Percentiles rank a stretch among this genome's conserved stretches.
phyloP scores from a whole-genome alignment of 2,797 vertebrate genomes.

The Thaleichthys pacificus region DNA sequence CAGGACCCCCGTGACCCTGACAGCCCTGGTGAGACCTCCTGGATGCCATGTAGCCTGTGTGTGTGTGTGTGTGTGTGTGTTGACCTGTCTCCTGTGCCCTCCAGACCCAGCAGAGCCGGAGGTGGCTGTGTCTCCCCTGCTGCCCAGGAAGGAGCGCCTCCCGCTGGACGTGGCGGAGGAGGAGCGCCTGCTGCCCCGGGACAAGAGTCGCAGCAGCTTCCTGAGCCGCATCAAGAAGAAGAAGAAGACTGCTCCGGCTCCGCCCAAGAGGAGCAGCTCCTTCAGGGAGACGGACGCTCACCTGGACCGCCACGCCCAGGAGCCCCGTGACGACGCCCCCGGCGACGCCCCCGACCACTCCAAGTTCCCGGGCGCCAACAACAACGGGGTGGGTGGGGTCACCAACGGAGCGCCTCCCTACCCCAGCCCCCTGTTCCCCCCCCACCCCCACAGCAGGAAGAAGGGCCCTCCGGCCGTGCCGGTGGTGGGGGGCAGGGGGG shows the following conservation, averaged over 20 bases:
- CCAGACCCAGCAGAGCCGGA: constrained; percentile 85
- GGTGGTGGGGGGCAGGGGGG: constrained; percentile 6
- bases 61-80: too few species aligned
- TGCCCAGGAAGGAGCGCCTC: constrained; percentile 88
- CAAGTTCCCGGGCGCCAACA: constrained; percentile 72
- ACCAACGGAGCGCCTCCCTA: constrained; percentile 82
- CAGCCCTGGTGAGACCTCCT: constrained; percentile 64
- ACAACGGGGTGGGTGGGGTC: constrained; percentile 75
- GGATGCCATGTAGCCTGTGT: neutral
- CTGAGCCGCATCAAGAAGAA: constrained; percentile 96
- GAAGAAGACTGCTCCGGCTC: constrained; percentile 90
- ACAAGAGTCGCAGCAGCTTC: constrained; percentile 86
- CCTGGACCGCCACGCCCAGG: constrained; percentile 65
- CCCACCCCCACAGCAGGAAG: constrained; percentile 79
- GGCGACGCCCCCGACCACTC: constrained; percentile 60
- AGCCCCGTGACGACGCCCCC: constrained; percentile 78
- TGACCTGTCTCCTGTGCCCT: constrained; percentile 3
- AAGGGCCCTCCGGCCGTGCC: constrained; percentile 78
- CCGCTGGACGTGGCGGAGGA: constrained; percentile 88
- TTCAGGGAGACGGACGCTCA: constrained; percentile 88
- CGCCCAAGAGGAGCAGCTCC: constrained; percentile 94
- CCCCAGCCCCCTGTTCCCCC: constrained; percentile 82
- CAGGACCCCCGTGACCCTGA: constrained; percentile 87
- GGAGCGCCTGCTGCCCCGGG: constrained; percentile 86
- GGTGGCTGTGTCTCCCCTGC: constrained; percentile 82